Conservation (phyloP, 2,888 invertebrate species). For the Acanthacorydalis orientalis region DNA sequence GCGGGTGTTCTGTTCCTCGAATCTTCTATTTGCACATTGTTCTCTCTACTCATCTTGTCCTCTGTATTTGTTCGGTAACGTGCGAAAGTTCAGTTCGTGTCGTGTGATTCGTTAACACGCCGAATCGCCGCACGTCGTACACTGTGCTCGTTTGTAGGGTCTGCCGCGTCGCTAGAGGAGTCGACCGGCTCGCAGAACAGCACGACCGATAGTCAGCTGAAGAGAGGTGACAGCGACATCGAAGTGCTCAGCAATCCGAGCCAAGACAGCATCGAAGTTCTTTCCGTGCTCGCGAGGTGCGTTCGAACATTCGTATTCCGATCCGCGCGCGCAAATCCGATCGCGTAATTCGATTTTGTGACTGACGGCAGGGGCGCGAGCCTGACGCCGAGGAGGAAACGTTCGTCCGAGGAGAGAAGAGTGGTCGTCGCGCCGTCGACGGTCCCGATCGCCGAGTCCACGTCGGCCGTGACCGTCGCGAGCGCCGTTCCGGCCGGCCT, state of each 20-base stretch:
- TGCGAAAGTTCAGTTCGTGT: not conserved
- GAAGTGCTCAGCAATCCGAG: slow-evolving; percentile 55
- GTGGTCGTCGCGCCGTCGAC: slow-evolving; percentile 26
- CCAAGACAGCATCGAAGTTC: slow-evolving; percentile 50
- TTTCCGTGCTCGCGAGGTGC: slow-evolving; percentile 29
- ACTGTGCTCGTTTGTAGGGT: slow-evolving; percentile 18
- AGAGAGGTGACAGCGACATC: slow-evolving; percentile 43
- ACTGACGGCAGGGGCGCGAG: not conserved
- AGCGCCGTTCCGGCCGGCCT: slow-evolving; percentile 23
- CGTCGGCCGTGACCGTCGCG: not conserved
- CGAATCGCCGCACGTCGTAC: not conserved
- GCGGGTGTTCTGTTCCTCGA: no score
- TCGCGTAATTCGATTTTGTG: no score
- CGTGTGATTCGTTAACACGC: not conserved
- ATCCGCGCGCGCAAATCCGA: no score
- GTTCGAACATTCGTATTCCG: slow-evolving; percentile 9
- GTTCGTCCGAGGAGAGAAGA: slow-evolving; percentile 32
- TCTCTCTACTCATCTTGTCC: no score
- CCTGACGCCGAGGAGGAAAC: slow-evolving; percentile 24
- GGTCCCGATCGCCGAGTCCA: slow-evolving; percentile 5
- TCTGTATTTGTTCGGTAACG: not conserved
- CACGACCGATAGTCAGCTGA: slow-evolving; percentile 24
- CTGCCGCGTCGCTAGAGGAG: slow-evolving; percentile 26
- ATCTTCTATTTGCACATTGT: no score
- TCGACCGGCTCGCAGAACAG: slow-evolving; percentile 24